Percentiles rank a stretch among this genome's conserved stretches.
Evolutionary conservation across 1,140 invertebrate genomes (phyloP).

Genomic region (Calephelis nemesis): DNA sequence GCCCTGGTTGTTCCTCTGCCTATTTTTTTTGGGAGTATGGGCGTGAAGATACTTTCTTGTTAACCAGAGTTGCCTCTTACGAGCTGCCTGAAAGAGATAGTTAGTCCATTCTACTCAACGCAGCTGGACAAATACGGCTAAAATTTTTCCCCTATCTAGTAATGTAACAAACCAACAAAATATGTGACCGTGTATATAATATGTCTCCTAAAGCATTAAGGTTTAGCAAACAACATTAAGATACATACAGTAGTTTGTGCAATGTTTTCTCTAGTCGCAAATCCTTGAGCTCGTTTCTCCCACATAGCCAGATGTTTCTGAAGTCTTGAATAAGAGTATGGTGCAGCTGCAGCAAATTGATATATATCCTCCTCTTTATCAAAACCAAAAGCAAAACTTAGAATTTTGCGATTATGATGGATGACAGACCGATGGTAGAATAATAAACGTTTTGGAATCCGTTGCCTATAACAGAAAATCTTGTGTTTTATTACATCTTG

Average conservation of each 20-base stretch:
- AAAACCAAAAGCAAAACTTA: conserved; percentile 96
- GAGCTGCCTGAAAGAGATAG: too few relatives aligned
- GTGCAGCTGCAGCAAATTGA: conserved; percentile 95
- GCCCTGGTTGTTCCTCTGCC: too few relatives aligned
- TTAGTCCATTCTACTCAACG: too few relatives aligned
- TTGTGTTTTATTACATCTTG: background rate
- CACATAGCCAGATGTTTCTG: conserved; percentile 91
- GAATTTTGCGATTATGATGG: conserved; percentile 94
- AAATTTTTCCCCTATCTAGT: too few relatives aligned
- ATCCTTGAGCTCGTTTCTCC: conserved; percentile 81
- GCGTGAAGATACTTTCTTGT: too few relatives aligned
- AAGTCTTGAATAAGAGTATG: conserved; percentile 95
- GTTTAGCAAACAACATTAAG: background rate
- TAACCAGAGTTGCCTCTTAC: too few relatives aligned
- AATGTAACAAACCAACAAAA: too few relatives aligned
- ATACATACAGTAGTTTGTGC: conserved; percentile 84
- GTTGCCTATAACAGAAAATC: conserved; percentile 82
- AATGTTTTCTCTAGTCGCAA: conserved; percentile 85
- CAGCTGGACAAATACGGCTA: too few relatives aligned
- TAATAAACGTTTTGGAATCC: conserved; percentile 90
- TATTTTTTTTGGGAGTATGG: too few relatives aligned
- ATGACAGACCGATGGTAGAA: conserved; percentile 96
- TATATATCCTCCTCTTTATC: conserved; percentile 96
- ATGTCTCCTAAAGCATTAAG: too few relatives aligned
- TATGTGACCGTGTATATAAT: too few relatives aligned